These are phyloP conservation scores for Ceratosolen fusciceps DNA, from an alignment of 1,140 invertebrate species.

Conservation along the genomic window DNA sequence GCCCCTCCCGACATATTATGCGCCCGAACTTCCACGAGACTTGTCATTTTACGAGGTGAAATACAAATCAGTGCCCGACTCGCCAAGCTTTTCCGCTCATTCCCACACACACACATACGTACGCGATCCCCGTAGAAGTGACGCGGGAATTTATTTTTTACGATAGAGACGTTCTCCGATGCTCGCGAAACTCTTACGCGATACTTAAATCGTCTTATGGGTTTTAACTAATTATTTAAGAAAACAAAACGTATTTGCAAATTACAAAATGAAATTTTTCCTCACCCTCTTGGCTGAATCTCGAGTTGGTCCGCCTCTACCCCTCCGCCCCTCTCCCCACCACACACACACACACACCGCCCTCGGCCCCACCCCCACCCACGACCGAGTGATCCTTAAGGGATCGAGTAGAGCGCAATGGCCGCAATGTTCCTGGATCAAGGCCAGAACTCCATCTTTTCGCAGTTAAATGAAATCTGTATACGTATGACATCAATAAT, in stretches of 20 bases:
- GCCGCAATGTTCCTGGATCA: not conserved
- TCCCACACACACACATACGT: no score
- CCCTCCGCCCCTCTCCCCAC: no score
- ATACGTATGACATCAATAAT: not conserved
- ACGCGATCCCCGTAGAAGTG: not conserved
- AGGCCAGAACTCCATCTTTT: not conserved
- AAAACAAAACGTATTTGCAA: not conserved
- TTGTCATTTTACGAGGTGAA: slow-evolving; percentile 33
- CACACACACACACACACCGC: no score
- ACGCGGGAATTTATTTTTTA: not conserved
- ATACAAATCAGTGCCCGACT: not conserved
- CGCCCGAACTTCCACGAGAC: not conserved
- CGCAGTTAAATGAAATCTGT: not conserved
- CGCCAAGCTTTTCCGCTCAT: not conserved
- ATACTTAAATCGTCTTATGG: not conserved
- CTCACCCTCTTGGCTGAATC: not conserved
- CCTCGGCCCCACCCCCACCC: no score
- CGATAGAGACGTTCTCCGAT: not conserved
- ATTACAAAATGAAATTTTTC: not conserved
- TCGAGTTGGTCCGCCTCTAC: not conserved
- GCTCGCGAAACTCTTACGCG: not conserved
- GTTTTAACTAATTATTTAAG: no score
- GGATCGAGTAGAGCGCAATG: not conserved
- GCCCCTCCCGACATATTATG: not conserved
- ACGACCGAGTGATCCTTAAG: not conserved